A percentile compares a stretch with the other conserved stretches of the same genome.
Conservation (phyloP, 2,797 vertebrate genomes). For the Numenius phaeopus region DNA sequence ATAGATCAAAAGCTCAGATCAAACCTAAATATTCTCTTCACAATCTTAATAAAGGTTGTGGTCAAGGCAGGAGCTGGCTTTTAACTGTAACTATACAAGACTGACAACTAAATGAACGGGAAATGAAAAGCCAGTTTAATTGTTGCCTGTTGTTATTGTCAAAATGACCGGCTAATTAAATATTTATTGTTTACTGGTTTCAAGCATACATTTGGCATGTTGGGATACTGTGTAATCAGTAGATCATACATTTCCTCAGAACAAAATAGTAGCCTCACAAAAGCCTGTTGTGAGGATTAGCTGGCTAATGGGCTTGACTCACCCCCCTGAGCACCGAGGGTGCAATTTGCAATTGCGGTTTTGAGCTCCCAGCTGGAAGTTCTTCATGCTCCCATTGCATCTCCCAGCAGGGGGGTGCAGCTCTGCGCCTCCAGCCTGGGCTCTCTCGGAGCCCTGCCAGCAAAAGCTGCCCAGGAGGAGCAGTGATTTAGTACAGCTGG, state of each 20-base stretch:
- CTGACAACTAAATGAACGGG: slow-evolving; percentile 56
- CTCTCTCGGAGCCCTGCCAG: slow-evolving; percentile 17
- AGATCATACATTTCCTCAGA: slow-evolving; percentile 46
- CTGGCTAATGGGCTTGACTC: slow-evolving; percentile 43
- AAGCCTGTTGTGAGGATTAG: slow-evolving; percentile 62
- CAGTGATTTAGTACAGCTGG: slow-evolving; percentile 25
- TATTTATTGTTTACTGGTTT: slow-evolving; percentile 73
- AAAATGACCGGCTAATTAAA: slow-evolving; percentile 71
- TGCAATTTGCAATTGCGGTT: slow-evolving; percentile 7
- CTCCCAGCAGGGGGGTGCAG: not conserved
- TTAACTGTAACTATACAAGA: slow-evolving; percentile 7
- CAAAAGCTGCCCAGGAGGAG: not conserved
- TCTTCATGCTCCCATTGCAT: not conserved
- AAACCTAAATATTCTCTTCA: slow-evolving; percentile 40
- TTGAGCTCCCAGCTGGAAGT: slow-evolving; percentile 37
- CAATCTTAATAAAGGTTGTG: not conserved
- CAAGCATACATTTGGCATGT: slow-evolving; percentile 49
- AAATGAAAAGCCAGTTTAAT: slow-evolving; percentile 71
- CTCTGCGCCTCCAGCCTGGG: not conserved
- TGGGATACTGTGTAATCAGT: slow-evolving; percentile 58
- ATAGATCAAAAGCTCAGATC: slow-evolving; percentile 46
- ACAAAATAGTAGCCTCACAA: slow-evolving; percentile 44
- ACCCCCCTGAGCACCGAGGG: slow-evolving; percentile 1
- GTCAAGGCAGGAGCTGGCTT: slow-evolving; percentile 35
- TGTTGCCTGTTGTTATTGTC: slow-evolving; percentile 59